These are phyloP conservation scores for Craniophora ligustri DNA, from an alignment of 2,888 invertebrate species.

Conservation along the genomic window DNA sequence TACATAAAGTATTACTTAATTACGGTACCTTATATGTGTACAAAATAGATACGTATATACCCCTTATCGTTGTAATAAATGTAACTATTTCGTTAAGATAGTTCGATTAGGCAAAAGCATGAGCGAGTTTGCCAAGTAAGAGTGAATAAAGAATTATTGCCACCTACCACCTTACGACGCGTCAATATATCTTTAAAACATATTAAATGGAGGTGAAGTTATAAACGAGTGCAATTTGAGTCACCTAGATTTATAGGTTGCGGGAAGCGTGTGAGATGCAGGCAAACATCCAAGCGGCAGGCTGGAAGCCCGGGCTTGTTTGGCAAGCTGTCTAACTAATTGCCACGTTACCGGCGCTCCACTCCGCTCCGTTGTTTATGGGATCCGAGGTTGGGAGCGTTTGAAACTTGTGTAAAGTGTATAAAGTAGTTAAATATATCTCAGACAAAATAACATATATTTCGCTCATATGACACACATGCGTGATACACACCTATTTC, in stretches of 20 bases:
- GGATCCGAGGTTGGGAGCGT: conserved; percentile 59
- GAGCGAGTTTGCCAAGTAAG: background rate
- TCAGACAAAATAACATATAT: conserved; percentile 22
- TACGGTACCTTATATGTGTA: no score
- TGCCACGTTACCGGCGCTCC: conserved; percentile 68
- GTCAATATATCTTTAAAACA: conserved; percentile 40
- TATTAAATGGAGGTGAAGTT: conserved; percentile 62
- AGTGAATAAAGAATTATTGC: conserved; percentile 8
- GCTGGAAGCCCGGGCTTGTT: conserved; percentile 66
- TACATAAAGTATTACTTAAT: conserved; percentile 1
- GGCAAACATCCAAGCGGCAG: conserved; percentile 65
- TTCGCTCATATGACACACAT: conserved; percentile 10
- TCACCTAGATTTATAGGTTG: conserved; percentile 64
- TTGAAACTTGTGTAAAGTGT: conserved; percentile 60
- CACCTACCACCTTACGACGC: background rate
- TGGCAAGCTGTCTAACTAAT: conserved; percentile 81
- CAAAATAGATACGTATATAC: background rate
- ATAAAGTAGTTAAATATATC: conserved; percentile 48
- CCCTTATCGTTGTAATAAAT: background rate
- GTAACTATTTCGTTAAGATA: background rate
- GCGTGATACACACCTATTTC: conserved; percentile 6
- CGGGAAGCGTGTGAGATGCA: conserved; percentile 61
- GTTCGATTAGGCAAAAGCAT: background rate
- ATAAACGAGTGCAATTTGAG: conserved; percentile 61
- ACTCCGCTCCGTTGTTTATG: conserved; percentile 62